These are phyloP conservation scores for Diachrysia chrysitis DNA, from an alignment of 2,888 invertebrate genomes.

Conservation along the genomic window DNA sequence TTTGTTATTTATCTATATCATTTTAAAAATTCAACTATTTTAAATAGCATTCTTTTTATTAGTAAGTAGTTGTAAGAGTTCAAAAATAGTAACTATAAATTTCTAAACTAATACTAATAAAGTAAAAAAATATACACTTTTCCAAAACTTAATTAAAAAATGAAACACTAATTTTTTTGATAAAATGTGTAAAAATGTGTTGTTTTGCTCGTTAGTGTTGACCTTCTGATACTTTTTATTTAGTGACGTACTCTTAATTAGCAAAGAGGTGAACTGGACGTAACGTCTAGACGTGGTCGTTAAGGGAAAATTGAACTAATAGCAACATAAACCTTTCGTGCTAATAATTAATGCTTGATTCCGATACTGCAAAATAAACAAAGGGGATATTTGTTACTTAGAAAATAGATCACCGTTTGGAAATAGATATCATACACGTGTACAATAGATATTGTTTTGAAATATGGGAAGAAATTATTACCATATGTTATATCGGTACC, in stretches of 20 bases:
- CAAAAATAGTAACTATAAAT: too few relatives aligned
- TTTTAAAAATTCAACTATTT: too few relatives aligned
- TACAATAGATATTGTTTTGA: not conserved
- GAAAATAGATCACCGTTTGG: not conserved
- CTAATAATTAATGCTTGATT: slow-evolving; percentile 1
- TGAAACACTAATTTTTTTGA: too few relatives aligned
- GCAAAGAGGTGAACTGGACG: slow-evolving; percentile 29
- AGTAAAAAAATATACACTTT: too few relatives aligned
- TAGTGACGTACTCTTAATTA: slow-evolving; percentile 26
- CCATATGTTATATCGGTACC: too few relatives aligned
- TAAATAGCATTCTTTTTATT: too few relatives aligned
- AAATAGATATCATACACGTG: slow-evolving; percentile 1
- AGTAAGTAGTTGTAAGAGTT: too few relatives aligned
- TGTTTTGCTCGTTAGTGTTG: not conserved
- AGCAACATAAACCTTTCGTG: not conserved
- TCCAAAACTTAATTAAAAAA: too few relatives aligned
- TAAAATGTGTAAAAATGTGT: too few relatives aligned
- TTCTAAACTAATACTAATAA: too few relatives aligned
- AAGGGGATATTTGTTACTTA: not conserved
- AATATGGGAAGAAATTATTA: not conserved
- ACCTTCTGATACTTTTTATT: slow-evolving; percentile 6
- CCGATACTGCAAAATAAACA: not conserved
- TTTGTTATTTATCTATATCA: too few relatives aligned
- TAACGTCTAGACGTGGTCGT: slow-evolving; percentile 20
- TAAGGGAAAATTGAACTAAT: slow-evolving; percentile 24